Evolutionary conservation across 2,113 vertebrate species (phyloP), one percentile per base, ranked within the genome.

Genomic region (Tupaia chinensis): DNA sequence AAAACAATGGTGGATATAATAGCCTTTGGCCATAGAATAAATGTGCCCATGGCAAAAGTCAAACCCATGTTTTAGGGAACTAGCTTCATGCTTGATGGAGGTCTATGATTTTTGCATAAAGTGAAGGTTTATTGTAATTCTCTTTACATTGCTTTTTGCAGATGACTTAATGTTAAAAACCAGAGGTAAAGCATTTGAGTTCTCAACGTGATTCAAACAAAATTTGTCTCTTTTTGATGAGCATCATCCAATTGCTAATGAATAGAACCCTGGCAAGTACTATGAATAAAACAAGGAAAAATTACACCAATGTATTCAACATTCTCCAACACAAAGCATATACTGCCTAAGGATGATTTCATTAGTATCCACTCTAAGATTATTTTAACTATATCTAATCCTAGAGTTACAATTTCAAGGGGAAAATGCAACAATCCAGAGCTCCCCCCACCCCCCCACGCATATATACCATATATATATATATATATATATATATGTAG

Each of bases 321-420:
- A 53, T 34, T 12, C 53, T 44, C 68, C 19, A 58, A 44, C 8
- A 96, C 20, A 68, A 91, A 91, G 44, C 12, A 69, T 34, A 20
- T 1, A n/a, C 9, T 85, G 15, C 29, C 23, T 32, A 58, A 86
- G 29, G 53, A 63, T 80, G 77, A 61, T 76, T 84, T 87, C 69
- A 60, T 44, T 79, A 53, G 17, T 95, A 68, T 29, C 72, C 19
- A 73, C 23, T 54, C 22, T 8, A 68, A 16, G 34, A 74, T 68
- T 92, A 90, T 89, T 95, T 69, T 84, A 69, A 95, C 27, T 78
- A 58, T 73, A 82, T 65, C 44, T 60, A 91, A 83, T 80, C n/a
- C 14, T 63, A 79, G 70, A 89, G 44, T 70, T 79, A 14, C 54
- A 78, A 86, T 68, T 93, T 87, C 69, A 73, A 95, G 32, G 14